Evolutionary conservation across 1,140 invertebrate genomes (phyloP), one percentile per base, ranked within the genome.

Genomic region (Anoplolepis gracilipes): DNA sequence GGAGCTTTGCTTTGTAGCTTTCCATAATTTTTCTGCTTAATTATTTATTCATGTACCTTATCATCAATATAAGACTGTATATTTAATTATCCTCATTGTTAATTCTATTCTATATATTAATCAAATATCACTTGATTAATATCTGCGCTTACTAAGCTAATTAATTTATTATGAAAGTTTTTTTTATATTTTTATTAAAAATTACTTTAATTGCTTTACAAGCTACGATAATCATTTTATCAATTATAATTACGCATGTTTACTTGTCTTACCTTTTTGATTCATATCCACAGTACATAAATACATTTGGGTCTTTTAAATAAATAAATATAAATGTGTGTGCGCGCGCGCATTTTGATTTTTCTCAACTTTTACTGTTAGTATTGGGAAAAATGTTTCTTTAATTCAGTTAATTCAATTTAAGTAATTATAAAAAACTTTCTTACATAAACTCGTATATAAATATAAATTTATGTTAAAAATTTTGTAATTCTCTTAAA

Each of bases 281-380:
- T 65, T 84, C 67, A 59, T 88, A 73, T 57, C 1, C 81, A 70
- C 16, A 61, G 1, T 79, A 79, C 92, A 92, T 93, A 93, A 90
- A 90, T 93, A 92, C 88, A 92, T 92, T 93, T 93, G 92, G 92
- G 90, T 90, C 85, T 8, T 10, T 36, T 6, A 78, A 64, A 49
- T 64, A 77, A 46, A 49, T 49, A 5, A 3, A 49, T 4, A 49
- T 16, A 49, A 16, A 46, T 16, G 16, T 46, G 13, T 3, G 11
- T 3, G 11, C 42, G 13, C 13, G 3, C 42, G 3, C 42, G 16
- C 8, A 13, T 16, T n/a, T 7, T 55, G 53, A 55, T 55, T n/a
- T n/a, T n/a, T 55, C 7, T 55, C 7, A 46, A 8, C 16, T 16
- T n/a, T 49, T 49, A 49, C 46, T 1, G 4, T 16, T 19, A 49